phyloP scores from a whole-genome alignment of 2,797 vertebrate genomes.

The Acipenser ruthenus region DNA sequence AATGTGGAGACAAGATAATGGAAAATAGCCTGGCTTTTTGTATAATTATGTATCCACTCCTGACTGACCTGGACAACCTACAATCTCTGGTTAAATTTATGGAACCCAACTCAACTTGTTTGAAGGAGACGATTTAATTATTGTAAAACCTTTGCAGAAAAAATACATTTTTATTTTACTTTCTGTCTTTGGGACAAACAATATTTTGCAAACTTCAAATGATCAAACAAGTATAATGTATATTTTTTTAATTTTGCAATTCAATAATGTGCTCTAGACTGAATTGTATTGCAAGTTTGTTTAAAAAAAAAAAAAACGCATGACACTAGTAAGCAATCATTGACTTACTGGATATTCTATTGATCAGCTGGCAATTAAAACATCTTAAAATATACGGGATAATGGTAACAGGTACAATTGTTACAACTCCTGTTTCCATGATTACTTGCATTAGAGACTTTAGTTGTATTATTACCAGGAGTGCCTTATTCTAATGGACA shows the following conservation, averaged over 20 bases:
- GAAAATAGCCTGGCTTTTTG: slow-evolving; percentile 64
- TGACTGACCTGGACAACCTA: slow-evolving; percentile 61
- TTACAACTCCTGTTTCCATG: too few species aligned
- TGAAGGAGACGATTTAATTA: slow-evolving; percentile 8
- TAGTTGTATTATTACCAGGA: too few species aligned
- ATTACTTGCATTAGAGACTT: too few species aligned
- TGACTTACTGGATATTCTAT: too few species aligned
- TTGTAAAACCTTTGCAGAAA: slow-evolving; percentile 7
- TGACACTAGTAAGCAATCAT: too few species aligned
- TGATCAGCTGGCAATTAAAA: too few species aligned
- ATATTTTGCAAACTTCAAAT: not conserved
- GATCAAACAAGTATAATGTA: not conserved
- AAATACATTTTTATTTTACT: not conserved
- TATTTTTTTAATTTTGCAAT: not conserved
- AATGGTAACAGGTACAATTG: too few species aligned
- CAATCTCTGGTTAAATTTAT: slow-evolving; percentile 68
- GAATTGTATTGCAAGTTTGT: too few species aligned
- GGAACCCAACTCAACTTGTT: slow-evolving; percentile 58
- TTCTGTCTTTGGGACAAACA: slow-evolving; percentile 1
- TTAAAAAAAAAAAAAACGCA: too few species aligned
- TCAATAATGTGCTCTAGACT: too few species aligned
- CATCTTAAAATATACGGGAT: too few species aligned
- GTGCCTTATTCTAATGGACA: too few species aligned
- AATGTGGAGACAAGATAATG: slow-evolving; percentile 79
- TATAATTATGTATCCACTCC: slow-evolving; percentile 70